phyloP scores from a whole-genome alignment of 2,113 vertebrate species.

The Triplophysa siluroides region DNA sequence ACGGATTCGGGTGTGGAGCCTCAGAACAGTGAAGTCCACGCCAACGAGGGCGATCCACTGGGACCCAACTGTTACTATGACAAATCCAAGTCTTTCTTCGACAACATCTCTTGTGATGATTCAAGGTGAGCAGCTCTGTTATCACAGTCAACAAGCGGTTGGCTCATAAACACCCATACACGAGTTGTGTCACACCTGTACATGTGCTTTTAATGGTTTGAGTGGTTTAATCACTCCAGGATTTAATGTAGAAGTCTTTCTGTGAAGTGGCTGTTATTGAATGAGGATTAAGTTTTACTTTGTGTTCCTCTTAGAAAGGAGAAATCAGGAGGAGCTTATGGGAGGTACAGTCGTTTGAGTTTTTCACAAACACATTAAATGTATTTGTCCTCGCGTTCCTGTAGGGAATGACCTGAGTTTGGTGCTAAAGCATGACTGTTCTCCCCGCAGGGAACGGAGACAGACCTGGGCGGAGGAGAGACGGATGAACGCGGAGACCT shows the following conservation, averaged over 20 bases:
- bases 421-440: not conserved
- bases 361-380: not conserved
- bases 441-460: constrained; percentile 82
- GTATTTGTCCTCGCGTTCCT: not conserved
- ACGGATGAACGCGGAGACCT: constrained; percentile 93
- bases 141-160: no score
- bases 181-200: not conserved
- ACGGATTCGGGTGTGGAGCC: constrained; percentile 84
- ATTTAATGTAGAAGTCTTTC: not conserved
- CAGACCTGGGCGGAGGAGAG: constrained; percentile 96
- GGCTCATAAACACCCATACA: no score
- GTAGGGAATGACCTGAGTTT: not conserved
- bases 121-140: constrained; percentile 75
- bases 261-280: not conserved
- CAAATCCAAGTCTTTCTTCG: constrained; percentile 98
- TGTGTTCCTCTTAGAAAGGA: constrained; percentile 59
- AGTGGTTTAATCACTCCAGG: not conserved
- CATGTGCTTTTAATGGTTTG: not conserved
- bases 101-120: constrained; percentile 96
- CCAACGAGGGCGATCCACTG: constrained; percentile 86
- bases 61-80: constrained; percentile 92
- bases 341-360: constrained; percentile 52
- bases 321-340: constrained; percentile 60
- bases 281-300: not conserved
- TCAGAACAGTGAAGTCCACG: constrained; percentile 85